A percentile compares a stretch with the other conserved stretches of the same genome.
Evolutionary conservation across 2,797 vertebrate species (phyloP).

Genomic region (Micromesistius poutassou): DNA sequence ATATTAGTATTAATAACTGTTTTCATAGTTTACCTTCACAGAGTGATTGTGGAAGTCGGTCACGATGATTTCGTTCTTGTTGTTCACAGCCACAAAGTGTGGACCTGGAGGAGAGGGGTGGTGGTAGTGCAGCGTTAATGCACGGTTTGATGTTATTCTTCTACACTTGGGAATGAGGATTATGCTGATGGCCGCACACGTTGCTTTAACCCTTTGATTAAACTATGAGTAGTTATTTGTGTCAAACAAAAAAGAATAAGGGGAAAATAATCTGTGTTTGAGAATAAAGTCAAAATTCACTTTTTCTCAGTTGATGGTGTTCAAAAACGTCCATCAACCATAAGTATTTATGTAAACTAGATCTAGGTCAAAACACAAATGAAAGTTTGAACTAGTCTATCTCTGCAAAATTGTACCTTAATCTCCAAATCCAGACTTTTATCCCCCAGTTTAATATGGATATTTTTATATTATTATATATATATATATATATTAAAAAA

Average conservation of each 20-base stretch:
- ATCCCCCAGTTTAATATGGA: too few relatives aligned
- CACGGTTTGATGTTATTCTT: neutral
- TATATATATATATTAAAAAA: too few relatives aligned
- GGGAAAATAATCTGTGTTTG: neutral
- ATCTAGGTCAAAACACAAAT: too few relatives aligned
- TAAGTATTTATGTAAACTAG: too few relatives aligned
- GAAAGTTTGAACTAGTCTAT: too few relatives aligned
- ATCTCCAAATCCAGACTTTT: too few relatives aligned
- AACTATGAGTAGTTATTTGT: neutral
- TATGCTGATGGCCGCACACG: neutral
- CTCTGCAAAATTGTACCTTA: too few relatives aligned
- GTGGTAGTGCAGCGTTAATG: neutral
- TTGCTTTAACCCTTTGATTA: neutral
- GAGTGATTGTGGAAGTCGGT: conserved; percentile 98
- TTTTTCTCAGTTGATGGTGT: neutral
- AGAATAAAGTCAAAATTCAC: conserved; percentile 1
- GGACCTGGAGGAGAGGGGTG: conserved; percentile 74
- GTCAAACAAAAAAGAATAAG: neutral
- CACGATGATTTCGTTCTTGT: conserved; percentile 97
- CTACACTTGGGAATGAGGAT: neutral
- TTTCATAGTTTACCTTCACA: conserved; percentile 82
- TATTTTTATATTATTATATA: too few relatives aligned
- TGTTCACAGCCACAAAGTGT: conserved; percentile 96
- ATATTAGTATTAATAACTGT: too few relatives aligned
- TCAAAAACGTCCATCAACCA: neutral